Evolutionary conservation across 2,888 invertebrate species (phyloP), one percentile per base, ranked within the genome.

Genomic region (Drosophila paramelanica): DNA sequence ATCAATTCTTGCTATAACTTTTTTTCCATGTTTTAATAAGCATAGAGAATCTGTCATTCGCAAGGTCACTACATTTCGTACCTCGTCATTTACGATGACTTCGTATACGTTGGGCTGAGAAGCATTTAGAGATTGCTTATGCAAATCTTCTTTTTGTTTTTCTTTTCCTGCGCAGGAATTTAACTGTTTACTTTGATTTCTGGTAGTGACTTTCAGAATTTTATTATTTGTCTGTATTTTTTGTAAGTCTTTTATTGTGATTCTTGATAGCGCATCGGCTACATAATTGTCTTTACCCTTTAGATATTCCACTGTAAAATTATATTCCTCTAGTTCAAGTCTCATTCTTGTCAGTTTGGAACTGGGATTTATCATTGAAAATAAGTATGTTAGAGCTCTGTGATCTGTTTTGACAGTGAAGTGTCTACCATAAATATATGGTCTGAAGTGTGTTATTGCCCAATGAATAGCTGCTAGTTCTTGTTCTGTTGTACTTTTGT

Each of bases 41-140:
- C 42, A 42, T 20, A 6, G 5, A 2, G 31, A 31, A 8, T 42
- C 20, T 20, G 3, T 42, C 20, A 42, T 3, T 8, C 4, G 42
- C 20, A 42, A 42, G 20, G 42, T 11, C 20, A 42, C 42, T 42
- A 42, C 20, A 10, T 42, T 42, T 8, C 10, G 42, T 42, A 42
- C 20, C 8, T 42, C 42, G 17, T 53, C 65, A 43, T 38, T 49
- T 13, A 13, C 10, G n/a, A 43, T 66, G 42, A 58, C 56, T 42
- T 49, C 49, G 13, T 64, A 43, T 64, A 57, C 50, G 36, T 64
- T 64, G 56, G 56, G 45, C 62, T 55, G 42, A 13, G 56, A 62
- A 45, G 38, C 38, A 11, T 38, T 56, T n/a, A 27, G 27, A 27
- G 27, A 7, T 27, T 27, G 27, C 7, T 7, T 27, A 27, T 5